Evolutionary conservation across 1,140 invertebrate species (phyloP).

Genomic region (Sogatella furcifera): DNA sequence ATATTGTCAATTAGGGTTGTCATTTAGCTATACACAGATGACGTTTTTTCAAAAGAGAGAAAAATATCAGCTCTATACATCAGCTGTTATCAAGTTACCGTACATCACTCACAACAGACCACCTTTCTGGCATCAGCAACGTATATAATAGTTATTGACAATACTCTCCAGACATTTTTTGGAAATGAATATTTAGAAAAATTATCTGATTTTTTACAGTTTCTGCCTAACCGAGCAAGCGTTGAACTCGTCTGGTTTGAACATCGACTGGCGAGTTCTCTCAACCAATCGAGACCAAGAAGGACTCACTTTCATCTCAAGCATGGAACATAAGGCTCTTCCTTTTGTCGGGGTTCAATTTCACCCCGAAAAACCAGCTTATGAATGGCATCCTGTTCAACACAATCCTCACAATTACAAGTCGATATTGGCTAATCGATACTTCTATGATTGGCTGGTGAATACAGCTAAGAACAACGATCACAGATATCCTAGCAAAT

Average conservation of each 20-base stretch:
- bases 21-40: no score
- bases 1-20: no score
- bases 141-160: no score
- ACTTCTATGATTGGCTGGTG: constrained; percentile 17
- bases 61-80: no score
- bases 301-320: constrained; percentile 53
- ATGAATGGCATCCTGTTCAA: constrained; percentile 54
- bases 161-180: no score
- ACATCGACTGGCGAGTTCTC: constrained; percentile 47
- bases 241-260: not conserved
- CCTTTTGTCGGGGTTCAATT: constrained; percentile 83
- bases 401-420: constrained; percentile 32
- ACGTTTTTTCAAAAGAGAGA: no score
- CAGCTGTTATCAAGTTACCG: no score
- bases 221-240: not conserved
- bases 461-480: constrained; percentile 2
- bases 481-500: constrained; percentile 4
- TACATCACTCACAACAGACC: no score
- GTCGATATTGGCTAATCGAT: constrained; percentile 3
- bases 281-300: constrained; percentile 55
- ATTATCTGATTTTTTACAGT: not conserved
- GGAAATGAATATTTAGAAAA: no score
- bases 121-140: no score
- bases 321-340: constrained; percentile 47
- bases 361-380: constrained; percentile 82